These are phyloP conservation scores for Oceanites oceanicus DNA, from an alignment of 2,113 vertebrate species.

Conservation along the genomic window DNA sequence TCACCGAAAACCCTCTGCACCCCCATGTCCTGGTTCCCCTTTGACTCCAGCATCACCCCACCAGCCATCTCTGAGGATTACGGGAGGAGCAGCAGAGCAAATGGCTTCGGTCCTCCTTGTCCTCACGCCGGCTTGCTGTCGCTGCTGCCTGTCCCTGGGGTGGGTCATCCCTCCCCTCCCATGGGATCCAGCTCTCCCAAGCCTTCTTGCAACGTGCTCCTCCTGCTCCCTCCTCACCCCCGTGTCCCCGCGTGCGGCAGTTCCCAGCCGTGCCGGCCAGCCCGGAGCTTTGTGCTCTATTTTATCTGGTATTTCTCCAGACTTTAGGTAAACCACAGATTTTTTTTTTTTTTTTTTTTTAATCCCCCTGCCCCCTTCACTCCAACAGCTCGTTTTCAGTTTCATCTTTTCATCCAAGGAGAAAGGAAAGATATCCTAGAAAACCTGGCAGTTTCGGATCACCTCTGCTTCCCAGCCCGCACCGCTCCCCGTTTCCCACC, in stretches of 20 bases:
- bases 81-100: neutral
- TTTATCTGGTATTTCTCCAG: neutral
- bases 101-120: neutral
- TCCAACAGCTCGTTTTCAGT: neutral
- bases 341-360: neutral
- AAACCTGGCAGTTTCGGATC: neutral
- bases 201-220: neutral
- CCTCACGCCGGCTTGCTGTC: rapidly evolving
- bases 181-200: neutral
- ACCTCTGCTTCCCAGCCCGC: neutral
- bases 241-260: too few relatives aligned
- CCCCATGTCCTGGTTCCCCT: neutral
- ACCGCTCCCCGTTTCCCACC: neutral
- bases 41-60: neutral
- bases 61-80: neutral
- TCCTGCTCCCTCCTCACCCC: neutral
- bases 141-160: neutral
- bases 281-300: neutral
- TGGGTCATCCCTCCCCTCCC: neutral
- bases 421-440: neutral
- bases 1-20: neutral
- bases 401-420: neutral
- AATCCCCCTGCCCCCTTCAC: rapidly evolving
- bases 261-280: rapidly evolving
- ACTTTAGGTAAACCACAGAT: neutral